Conservation (phyloP, 1,140 invertebrate genomes). For the Triops longicaudatus region DNA sequence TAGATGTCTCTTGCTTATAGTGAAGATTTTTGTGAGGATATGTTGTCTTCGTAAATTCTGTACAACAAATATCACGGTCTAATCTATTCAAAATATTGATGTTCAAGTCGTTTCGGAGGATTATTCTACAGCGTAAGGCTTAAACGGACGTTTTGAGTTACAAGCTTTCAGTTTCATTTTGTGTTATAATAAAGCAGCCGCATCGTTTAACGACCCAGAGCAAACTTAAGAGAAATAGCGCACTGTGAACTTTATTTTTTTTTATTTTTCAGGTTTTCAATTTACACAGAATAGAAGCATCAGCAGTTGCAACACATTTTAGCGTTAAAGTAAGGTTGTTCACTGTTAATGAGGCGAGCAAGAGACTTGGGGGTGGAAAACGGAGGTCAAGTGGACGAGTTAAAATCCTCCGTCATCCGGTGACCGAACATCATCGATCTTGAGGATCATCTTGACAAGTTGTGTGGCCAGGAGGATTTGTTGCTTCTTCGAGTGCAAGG, state of each 20-base stretch:
- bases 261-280: neutral
- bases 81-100: too few relatives aligned
- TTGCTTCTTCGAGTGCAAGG: constrained; percentile 92
- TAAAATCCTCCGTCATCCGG: constrained; percentile 46
- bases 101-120: too few relatives aligned
- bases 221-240: neutral
- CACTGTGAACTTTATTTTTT: neutral
- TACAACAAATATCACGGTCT: too few relatives aligned
- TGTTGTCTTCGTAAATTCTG: too few relatives aligned
- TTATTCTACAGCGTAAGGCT: too few relatives aligned
- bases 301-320: neutral
- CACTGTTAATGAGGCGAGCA: constrained; percentile 14
- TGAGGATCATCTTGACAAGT: constrained; percentile 98
- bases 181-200: too few relatives aligned
- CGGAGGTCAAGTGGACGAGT: neutral
- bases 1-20: too few relatives aligned
- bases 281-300: neutral
- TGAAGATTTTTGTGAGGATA: too few relatives aligned
- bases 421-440: constrained; percentile 95
- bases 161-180: too few relatives aligned
- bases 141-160: too few relatives aligned
- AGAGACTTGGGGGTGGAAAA: neutral
- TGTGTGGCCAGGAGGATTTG: constrained; percentile 94
- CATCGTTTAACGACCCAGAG: neutral
- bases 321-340: constrained; percentile 7